These are phyloP conservation scores for Sturnira hondurensis DNA, from an alignment of 2,113 vertebrate species.

Conservation along the genomic window DNA sequence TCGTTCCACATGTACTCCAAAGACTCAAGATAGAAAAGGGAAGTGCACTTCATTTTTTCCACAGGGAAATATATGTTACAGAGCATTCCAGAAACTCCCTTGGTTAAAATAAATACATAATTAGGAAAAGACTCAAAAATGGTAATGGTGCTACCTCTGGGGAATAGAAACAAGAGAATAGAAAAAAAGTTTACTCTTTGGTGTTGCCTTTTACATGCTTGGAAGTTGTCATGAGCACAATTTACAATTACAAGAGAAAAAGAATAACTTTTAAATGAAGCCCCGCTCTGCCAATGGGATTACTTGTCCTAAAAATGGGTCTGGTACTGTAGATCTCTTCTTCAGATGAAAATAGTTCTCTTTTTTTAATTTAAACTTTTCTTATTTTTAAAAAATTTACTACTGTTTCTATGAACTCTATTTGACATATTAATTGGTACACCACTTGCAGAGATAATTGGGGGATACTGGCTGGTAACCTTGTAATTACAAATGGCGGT, in stretches of 20 bases:
- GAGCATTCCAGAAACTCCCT: neutral
- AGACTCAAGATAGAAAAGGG: neutral
- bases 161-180: neutral
- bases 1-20: neutral
- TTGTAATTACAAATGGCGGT: neutral
- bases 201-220: neutral
- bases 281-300: neutral
- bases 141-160: neutral
- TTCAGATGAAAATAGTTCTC: neutral
- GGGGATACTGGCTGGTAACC: neutral
- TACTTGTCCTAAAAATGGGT: neutral
- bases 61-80: neutral
- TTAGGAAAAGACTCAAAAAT: neutral
- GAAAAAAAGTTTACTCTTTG: neutral
- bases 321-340: neutral
- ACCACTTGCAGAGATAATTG: neutral
- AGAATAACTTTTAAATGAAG: neutral
- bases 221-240: neutral
- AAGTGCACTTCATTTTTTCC: neutral
- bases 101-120: constrained; percentile 26
- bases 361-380: neutral
- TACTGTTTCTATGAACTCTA: neutral
- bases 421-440: neutral
- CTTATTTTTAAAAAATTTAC: neutral
- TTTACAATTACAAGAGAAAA: neutral